Evolutionary conservation across 2,888 invertebrate genomes (phyloP).

Genomic region (Amphipyra tragopoginis): DNA sequence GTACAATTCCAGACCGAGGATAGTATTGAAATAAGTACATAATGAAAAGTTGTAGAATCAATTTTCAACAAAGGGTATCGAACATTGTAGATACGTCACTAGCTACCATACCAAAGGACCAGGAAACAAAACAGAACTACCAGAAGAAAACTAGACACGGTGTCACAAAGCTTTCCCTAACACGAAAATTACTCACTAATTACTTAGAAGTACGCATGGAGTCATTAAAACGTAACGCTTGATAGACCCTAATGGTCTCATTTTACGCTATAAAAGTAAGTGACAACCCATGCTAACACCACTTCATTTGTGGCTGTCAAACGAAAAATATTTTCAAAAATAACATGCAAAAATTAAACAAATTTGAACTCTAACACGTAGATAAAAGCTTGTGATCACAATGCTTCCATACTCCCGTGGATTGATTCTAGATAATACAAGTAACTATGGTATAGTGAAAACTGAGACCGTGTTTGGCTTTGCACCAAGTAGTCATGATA

Average conservation of each 20-base stretch:
- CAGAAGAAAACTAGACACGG: slow-evolving; percentile 31
- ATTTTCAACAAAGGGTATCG: too few species aligned
- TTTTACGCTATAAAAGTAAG: slow-evolving; percentile 76
- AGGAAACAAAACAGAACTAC: background rate
- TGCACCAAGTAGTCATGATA: slow-evolving; percentile 62
- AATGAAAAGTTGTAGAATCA: too few species aligned
- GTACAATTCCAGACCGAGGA: too few species aligned
- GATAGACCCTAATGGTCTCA: slow-evolving; percentile 72
- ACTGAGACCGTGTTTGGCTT: slow-evolving; percentile 79
- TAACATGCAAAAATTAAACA: slow-evolving; percentile 18
- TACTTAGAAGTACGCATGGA: slow-evolving; percentile 45
- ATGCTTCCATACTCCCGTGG: slow-evolving; percentile 79
- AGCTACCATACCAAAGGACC: background rate
- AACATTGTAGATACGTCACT: background rate
- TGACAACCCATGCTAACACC: slow-evolving; percentile 38
- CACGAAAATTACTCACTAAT: slow-evolving; percentile 46
- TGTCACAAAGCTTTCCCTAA: slow-evolving; percentile 51
- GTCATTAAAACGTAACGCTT: slow-evolving; percentile 72
- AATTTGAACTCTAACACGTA: slow-evolving; percentile 29
- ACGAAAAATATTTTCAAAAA: background rate
- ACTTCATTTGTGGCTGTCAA: slow-evolving; percentile 33
- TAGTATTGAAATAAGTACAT: too few species aligned
- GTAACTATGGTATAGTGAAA: slow-evolving; percentile 79
- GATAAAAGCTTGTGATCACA: slow-evolving; percentile 28
- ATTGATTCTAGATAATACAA: slow-evolving; percentile 73